Evolutionary conservation across 92 coral and sea anemone species (phyloP).

Genomic region (Actinostola sp.): DNA sequence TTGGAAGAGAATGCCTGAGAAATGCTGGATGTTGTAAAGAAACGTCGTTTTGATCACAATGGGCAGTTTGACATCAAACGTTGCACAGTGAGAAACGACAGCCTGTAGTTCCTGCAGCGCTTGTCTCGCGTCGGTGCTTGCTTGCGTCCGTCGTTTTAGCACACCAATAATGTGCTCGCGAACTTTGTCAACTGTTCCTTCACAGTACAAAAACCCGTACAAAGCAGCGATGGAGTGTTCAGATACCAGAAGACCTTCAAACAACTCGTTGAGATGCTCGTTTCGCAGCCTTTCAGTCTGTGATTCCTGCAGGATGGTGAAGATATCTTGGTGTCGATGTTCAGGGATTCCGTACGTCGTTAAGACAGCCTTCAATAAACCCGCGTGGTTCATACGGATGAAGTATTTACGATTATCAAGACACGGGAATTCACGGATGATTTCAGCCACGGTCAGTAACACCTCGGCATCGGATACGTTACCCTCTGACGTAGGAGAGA

Average conservation of each 20-base stretch:
- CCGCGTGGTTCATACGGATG: conserved; percentile 89
- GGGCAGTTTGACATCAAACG: conserved; percentile 67
- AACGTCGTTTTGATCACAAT: conserved; percentile 72
- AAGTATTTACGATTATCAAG: conserved; percentile 76
- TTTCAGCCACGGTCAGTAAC: conserved; percentile 75
- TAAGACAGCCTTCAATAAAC: conserved; percentile 65
- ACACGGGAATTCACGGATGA: conserved; percentile 83
- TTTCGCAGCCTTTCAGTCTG: conserved; percentile 67
- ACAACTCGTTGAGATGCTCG: conserved; percentile 70
- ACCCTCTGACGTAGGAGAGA: conserved; percentile 74
- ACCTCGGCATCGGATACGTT: conserved; percentile 96
- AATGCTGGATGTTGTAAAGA: conserved; percentile 83
- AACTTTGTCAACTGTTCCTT: conserved; percentile 80
- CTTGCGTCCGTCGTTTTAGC: conserved; percentile 65
- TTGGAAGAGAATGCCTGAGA: conserved; percentile 94
- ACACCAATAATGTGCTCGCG: conserved; percentile 74
- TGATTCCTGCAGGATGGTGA: conserved; percentile 74
- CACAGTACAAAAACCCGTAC: conserved; percentile 72
- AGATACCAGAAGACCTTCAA: conserved; percentile 68
- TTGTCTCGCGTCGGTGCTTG: conserved; percentile 65
- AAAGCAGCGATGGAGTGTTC: conserved; percentile 68
- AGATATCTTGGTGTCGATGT: conserved; percentile 67
- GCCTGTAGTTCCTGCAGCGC: conserved; percentile 79
- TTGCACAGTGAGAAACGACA: conserved; percentile 63
- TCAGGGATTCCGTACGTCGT: conserved; percentile 81